Base-by-base conservation (phyloP, 2,113 vertebrate species). In the Salvator merianae region DNA sequence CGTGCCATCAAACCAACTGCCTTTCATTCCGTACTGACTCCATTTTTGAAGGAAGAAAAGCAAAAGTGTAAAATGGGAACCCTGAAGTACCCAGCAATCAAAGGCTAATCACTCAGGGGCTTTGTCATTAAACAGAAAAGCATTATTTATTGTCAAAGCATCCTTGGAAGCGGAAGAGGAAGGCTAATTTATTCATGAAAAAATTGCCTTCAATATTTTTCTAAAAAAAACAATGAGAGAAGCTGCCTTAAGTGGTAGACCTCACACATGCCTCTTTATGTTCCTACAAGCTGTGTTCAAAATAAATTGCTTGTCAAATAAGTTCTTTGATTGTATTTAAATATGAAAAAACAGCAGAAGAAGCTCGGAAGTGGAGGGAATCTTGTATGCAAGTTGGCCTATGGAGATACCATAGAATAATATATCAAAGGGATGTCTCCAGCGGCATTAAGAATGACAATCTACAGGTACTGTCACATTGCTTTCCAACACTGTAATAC, bases 251-350 rank as follows among this genome's bases (percentile, higher is more conserved):
- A 6, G 30, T 89, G 91, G 50, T 84, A 59, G 66, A 71, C 74
- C 40, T 87, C 24, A 43, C 2, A 87, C 66, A 86, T 80, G 82
- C 83, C 66, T 87, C 79, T 84, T 78, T 79, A 82, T 1, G 28
- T 90, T 91, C 84, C 79, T 85, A 87, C 66, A 38, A 93, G 77
- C 83, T 68, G 81, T 28, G 82, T 77, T 87, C 88, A 87, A 81
- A 83, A 85, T 93, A 91, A 84, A 93, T 91, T 91, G 86, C 84
- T 93, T 93, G 92, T 92, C 92, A 94, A 91, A 59, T 59, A 36
- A 92, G 76, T 34, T 81, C 84, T 91, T 90, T 93, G 90, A 92
- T 91, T 83, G 76, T 63, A 89, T 78, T 82, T 88, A 90, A 93
- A 86, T 70, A 90, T 0, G 6, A 65, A 12, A 16, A 85, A 89